Base-by-base conservation (phyloP, 2,888 invertebrate species). In the Blastobasis adustella region DNA sequence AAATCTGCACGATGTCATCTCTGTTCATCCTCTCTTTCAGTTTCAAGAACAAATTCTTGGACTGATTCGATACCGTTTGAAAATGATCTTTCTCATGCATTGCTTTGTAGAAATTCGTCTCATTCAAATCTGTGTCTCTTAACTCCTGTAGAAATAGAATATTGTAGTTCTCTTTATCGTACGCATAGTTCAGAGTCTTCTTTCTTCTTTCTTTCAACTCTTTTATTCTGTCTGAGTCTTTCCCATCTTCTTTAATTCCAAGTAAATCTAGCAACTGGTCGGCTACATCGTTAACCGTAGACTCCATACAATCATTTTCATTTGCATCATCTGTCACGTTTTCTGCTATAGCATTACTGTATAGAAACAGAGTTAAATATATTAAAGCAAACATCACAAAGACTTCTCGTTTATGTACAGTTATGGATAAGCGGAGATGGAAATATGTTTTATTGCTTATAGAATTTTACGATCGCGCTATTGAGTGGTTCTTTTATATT, bases 11-110 rank as follows among this genome's bases (percentile, higher is more conserved):
- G 4, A 86, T 65, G 50, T 87, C 86, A 59, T 86, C 82, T 59
- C 86, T 71, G 44, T 77, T 87, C 71, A 87, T 74, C 51, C 72
- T 82, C 49, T 82, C 73, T 59, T 87, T 87, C 5, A 87, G 56
- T 54, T 77, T 77, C 4, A 84, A 55, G 58, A 81, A 86, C 45
- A 87, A 58, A 57, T 64, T 82, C 52, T 77, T 79, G 0, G 72
- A 59, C 37, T 73, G 66, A 3, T 63, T 58, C 0, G 58, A 52
- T 6, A 80, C 47, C 47, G 70, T 66, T 49, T 60, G 61, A 41
- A 76, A 79, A 39, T 73, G 60, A 43, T 87, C 84, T 23, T 73
- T 67, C 54, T 82, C 75, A 38, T 66, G 67, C 6, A 86, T 55
- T 0, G 84, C 65, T 40, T 76, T 66, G 51, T 62, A 80, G 54